Percentiles rank a stretch among this genome's conserved stretches.
phyloP scores from a whole-genome alignment of 2,888 invertebrate species.

The Ferrisia virgata region DNA sequence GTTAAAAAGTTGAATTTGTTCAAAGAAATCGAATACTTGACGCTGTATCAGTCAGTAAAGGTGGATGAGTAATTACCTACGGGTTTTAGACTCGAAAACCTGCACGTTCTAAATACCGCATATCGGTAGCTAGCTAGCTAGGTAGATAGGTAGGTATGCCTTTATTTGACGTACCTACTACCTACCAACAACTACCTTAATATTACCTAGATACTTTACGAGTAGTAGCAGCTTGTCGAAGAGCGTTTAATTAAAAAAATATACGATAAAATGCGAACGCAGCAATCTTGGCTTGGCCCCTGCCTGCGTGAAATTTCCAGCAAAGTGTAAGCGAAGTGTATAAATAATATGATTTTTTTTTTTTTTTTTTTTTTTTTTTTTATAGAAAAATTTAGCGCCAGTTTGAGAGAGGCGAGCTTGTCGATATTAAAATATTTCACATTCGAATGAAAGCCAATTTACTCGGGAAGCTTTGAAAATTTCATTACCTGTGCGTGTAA shows the following conservation, averaged over 20 bases:
- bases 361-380: not conserved
- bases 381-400: not conserved
- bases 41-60: slow-evolving; percentile 18
- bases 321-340: not conserved
- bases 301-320: not conserved
- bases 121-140: no score
- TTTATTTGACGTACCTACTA: no score
- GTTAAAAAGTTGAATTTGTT: slow-evolving; percentile 27
- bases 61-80: not conserved
- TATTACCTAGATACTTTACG: no score
- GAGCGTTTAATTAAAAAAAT: not conserved
- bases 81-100: not conserved
- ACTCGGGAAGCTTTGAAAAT: slow-evolving; percentile 10
- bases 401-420: not conserved
- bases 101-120: not conserved
- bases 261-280: not conserved
- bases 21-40: slow-evolving; percentile 30
- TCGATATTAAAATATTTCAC: slow-evolving; percentile 18
- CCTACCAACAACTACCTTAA: no score
- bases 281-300: no score
- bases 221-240: no score
- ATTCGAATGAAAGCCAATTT: slow-evolving; percentile 17
- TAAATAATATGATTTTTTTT: not conserved
- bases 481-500: slow-evolving; percentile 44
- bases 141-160: no score